Percentiles rank a stretch among this genome's conserved stretches.
These are phyloP conservation scores for Drosophila neotestacea DNA, from an alignment of 2,888 invertebrate genomes.

Conservation along the genomic window DNA sequence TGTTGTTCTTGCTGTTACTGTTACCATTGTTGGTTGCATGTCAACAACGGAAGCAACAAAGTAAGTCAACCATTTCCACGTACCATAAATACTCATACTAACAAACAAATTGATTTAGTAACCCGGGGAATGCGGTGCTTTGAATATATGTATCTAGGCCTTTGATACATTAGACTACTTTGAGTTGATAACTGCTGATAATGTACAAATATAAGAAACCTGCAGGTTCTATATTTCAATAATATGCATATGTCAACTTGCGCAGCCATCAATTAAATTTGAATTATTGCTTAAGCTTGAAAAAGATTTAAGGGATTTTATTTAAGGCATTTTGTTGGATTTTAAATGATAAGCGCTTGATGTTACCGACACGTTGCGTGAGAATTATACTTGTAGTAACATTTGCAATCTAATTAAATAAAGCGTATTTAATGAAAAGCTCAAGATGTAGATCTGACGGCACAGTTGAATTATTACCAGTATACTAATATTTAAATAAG, in stretches of 20 bases:
- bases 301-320: slow-evolving; percentile 37
- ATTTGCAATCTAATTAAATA: slow-evolving; percentile 6
- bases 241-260: slow-evolving; percentile 59
- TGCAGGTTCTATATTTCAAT: slow-evolving; percentile 26
- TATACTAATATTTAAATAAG: neutral
- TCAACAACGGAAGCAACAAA: slow-evolving; percentile 73
- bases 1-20: slow-evolving; percentile 21
- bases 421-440: neutral
- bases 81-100: slow-evolving; percentile 53
- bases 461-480: neutral
- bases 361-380: slow-evolving; percentile 35
- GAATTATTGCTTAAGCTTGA: slow-evolving; percentile 30
- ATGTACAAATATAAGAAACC: slow-evolving; percentile 3
- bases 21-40: slow-evolving; percentile 60
- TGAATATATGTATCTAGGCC: slow-evolving; percentile 15
- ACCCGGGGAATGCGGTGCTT: slow-evolving; percentile 15
- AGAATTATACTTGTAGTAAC: neutral
- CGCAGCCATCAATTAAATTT: slow-evolving; percentile 61
- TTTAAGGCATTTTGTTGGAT: slow-evolving; percentile 31
- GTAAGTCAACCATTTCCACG: slow-evolving; percentile 71
- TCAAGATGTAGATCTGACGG: neutral
- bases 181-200: slow-evolving; percentile 40
- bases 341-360: slow-evolving; percentile 35
- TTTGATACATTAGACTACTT: slow-evolving; percentile 17
- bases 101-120: slow-evolving; percentile 36